Evolutionary conservation across 2,888 invertebrate species (phyloP).

Genomic region (Teleogryllus oceanicus): DNA sequence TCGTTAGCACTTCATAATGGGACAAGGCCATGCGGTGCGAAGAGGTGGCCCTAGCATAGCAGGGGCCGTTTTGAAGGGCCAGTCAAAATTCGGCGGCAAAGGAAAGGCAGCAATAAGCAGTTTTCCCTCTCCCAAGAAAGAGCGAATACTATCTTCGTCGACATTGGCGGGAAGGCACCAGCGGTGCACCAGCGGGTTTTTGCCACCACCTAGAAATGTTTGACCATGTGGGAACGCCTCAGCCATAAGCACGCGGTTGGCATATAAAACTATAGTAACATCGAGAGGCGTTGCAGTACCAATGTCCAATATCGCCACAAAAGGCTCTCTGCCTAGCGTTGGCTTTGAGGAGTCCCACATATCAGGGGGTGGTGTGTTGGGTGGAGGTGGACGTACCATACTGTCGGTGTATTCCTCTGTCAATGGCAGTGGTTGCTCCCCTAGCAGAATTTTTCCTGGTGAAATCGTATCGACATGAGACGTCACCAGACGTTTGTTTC

Average conservation of each 20-base stretch:
- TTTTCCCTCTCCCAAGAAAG: background rate
- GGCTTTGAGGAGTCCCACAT: background rate
- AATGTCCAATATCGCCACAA: background rate
- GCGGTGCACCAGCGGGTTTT: background rate
- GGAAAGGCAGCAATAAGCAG: background rate
- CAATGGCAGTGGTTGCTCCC: too few species aligned
- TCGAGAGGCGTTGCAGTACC: background rate
- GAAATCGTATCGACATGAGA: too few species aligned
- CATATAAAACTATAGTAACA: background rate
- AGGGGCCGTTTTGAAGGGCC: background rate
- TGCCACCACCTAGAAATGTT: background rate
- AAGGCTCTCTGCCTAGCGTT: background rate
- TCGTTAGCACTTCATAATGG: background rate
- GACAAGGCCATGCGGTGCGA: background rate
- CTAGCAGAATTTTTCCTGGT: too few species aligned
- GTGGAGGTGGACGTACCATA: background rate
- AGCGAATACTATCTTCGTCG: conserved; percentile 4
- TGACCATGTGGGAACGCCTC: background rate
- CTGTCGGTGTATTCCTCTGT: too few species aligned
- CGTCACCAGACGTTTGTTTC: too few species aligned
- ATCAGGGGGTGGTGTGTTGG: background rate
- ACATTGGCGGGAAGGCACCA: background rate
- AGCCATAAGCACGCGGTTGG: background rate
- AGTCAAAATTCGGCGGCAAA: background rate
- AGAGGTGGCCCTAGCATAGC: background rate